Percentiles rank a stretch among this genome's conserved stretches.
These are phyloP conservation scores for Silurus lanzhouensis DNA, from an alignment of 2,797 vertebrate species.

Conservation along the genomic window DNA sequence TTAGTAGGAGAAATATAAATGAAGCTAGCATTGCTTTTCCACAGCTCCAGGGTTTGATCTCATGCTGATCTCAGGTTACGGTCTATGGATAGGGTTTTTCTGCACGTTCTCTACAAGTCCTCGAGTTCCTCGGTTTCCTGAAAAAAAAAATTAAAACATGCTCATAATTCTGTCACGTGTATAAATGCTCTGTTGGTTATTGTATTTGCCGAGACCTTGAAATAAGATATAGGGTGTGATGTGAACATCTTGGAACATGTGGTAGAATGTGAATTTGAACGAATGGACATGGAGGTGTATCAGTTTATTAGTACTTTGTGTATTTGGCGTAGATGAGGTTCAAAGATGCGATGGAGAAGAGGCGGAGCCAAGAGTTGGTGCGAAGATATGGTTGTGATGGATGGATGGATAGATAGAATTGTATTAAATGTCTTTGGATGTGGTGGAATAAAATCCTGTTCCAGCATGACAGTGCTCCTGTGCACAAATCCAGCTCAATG, in stretches of 20 bases:
- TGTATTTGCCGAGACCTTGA: neutral
- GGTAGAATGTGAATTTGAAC: neutral
- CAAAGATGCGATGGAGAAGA: too few species aligned
- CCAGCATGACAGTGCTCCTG: too few species aligned
- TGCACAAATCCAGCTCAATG: too few species aligned
- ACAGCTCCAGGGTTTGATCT: neutral
- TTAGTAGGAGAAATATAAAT: neutral
- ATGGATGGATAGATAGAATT: too few species aligned
- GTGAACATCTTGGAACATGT: neutral
- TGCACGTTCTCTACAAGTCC: neutral
- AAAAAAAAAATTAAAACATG: neutral
- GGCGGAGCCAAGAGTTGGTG: too few species aligned
- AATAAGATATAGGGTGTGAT: neutral
- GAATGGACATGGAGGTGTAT: neutral
- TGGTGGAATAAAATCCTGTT: too few species aligned
- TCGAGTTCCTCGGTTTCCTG: neutral
- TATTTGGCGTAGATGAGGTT: neutral
- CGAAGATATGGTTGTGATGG: too few species aligned
- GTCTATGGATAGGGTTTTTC: neutral
- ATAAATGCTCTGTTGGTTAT: neutral
- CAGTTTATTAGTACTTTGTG: neutral
- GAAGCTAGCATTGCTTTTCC: neutral
- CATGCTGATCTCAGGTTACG: neutral
- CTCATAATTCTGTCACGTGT: too few species aligned
- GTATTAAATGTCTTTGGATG: too few species aligned